Base-by-base conservation (phyloP, 2,888 invertebrate genomes). In the Lacanobia oleracea region DNA sequence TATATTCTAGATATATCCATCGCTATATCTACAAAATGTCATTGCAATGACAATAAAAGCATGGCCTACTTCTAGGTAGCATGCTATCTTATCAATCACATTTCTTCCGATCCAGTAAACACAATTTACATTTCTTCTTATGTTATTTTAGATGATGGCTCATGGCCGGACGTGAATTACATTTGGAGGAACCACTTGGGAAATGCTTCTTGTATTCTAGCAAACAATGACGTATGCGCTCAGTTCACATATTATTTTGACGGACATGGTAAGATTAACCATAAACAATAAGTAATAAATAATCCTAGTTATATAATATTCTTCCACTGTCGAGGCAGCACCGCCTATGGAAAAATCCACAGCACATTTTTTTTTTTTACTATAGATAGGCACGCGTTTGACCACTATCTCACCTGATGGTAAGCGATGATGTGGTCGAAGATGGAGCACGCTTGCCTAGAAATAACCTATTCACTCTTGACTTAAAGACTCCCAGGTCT, bases 201-300 rank as follows among this genome's bases (percentile, higher is more conserved):
- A 9, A 87, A 95, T 72, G 96, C 97, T 48, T 92, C 97, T 2
- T 97, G 97, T 87, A 92, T 96, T 67, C 91, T 97, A 87, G 93
- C 96, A 1, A 91, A 90, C n/a, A 97, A 96, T 59, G 97, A 97
- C 86, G 96, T 97, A 10, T 97, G 97, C 86, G 97, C 97, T 3
- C 96, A 96, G 80, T 97, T 97, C 87, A 97, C 97, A 0, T 97
- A 97, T 85, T 96, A 93, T 72, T 97, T 97, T 85, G 96, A 97
- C 87, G 96, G 96, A n/a, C 91, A 91, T 75, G 95, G 97, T 97
- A 91, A 94, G 94, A 91, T 64, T 57, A 54, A 67, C 45, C 12
- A 16, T 18, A 54, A 18, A 57, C 18, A 23, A 2, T 18, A 56
- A 33, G 5, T 21, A 21, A 14, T 59, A 40, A 40, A 40, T 4